Base-by-base conservation (phyloP, 2,797 vertebrate genomes). In the Catamblyrhynchus diadema region DNA sequence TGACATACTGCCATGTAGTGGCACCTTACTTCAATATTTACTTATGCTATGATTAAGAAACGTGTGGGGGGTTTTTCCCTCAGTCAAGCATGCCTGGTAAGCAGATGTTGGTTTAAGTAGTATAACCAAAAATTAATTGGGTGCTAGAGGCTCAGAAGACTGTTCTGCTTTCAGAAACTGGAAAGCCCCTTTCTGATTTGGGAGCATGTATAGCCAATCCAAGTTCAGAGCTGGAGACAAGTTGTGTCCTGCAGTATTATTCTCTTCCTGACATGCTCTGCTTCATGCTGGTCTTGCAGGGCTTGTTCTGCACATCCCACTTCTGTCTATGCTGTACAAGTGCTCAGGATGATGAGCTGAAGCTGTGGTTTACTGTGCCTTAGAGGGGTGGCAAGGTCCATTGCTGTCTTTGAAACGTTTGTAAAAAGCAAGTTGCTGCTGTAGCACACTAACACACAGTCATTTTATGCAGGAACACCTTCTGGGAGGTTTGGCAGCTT, bases 41-140 rank as follows among this genome's bases (percentile, higher is more conserved):
- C 7, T 59, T 77, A 12, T 57, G 9, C 27, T 77, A 51, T 59
- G 21, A 48, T 79, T 93, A 86, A 65, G 14, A 50, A 65, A 54
- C 0, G 0, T n/a, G 21, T 19, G n/a, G 13, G 1, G 2, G 1
- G 1, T 4, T 37, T 85, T 71, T 39, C 27, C 48, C 66, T 93
- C 62, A 33, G 27, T 59, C n/a, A 44, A 1, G 59, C n/a, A 25
- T 47, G 21, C 44, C 74, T 85, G 48, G 47, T 70, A 66, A 93
- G 70, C 61, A 75, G 67, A 89, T 70, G 48, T 75, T 86, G 23
- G 33, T 86, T 91, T 56, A 87, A 80, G 54, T 6, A 73, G 23
- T 20, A 44, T 30, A 75, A 44, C 16, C 4, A 12, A 84, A 86
- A 75, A 33, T 47, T 5, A 60, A n/a, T 41, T 51, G 56, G 15